Evolutionary conservation across 2,888 invertebrate genomes (phyloP).

Genomic region (Apamea epomidion): DNA sequence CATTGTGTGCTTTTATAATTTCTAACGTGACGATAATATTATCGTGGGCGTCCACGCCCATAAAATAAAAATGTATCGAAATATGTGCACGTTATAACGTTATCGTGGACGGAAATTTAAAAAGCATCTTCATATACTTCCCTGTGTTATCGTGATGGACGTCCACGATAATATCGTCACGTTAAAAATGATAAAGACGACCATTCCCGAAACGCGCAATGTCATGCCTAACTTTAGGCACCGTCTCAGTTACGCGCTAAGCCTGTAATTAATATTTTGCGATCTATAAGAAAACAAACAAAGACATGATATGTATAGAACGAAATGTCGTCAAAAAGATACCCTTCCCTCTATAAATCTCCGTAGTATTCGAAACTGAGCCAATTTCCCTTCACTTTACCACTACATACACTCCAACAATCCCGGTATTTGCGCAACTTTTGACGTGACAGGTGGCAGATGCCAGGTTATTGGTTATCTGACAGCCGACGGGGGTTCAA

Average conservation of each 20-base stretch:
- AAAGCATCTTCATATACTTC: no score
- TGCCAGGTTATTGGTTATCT: slow-evolving; percentile 77
- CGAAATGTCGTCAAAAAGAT: background rate
- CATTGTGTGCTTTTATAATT: no score
- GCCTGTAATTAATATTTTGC: background rate
- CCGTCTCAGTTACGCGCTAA: background rate
- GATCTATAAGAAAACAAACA: background rate
- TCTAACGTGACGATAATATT: no score
- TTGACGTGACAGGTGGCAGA: slow-evolving; percentile 72
- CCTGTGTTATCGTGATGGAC: background rate
- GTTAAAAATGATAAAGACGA: background rate
- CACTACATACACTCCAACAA: slow-evolving; percentile 37
- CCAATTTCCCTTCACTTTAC: slow-evolving; percentile 40
- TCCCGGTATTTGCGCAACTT: slow-evolving; percentile 64
- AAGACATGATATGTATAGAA: background rate
- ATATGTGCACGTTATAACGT: background rate
- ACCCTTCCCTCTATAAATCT: background rate
- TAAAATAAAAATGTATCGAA: background rate
- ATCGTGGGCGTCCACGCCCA: no score
- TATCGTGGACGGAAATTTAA: background rate
- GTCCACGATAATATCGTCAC: background rate
- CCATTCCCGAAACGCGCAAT: no score
- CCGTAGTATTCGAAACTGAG: slow-evolving; percentile 11
- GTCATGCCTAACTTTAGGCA: no score
- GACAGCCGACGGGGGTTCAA: slow-evolving; percentile 61